Evolutionary conservation across 2,888 invertebrate species (phyloP).

Genomic region (Latheticus oryzae): DNA sequence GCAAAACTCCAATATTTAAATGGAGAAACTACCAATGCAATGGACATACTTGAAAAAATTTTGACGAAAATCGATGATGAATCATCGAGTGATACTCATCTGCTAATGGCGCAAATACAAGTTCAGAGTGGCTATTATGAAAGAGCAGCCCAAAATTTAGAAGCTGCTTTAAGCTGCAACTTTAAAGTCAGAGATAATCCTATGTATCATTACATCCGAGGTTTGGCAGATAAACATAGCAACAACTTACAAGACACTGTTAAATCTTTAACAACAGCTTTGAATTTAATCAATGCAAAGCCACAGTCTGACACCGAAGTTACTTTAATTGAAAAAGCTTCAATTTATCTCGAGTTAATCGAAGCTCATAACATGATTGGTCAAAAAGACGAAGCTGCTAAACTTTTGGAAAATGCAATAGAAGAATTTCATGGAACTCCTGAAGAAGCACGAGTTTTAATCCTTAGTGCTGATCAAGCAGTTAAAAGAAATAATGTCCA

Average conservation of each 20-base stretch:
- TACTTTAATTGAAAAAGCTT: slow-evolving; percentile 81
- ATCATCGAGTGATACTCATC: slow-evolving; percentile 83
- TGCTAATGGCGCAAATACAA: slow-evolving; percentile 88
- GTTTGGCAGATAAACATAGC: slow-evolving; percentile 82
- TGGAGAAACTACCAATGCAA: slow-evolving; percentile 81
- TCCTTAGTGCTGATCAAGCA: slow-evolving; percentile 88
- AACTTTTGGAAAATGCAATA: slow-evolving; percentile 81
- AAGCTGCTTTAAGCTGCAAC: slow-evolving; percentile 91
- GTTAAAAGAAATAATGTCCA: slow-evolving; percentile 84
- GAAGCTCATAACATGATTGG: slow-evolving; percentile 78
- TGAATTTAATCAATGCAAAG: slow-evolving; percentile 73
- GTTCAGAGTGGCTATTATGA: slow-evolving; percentile 77
- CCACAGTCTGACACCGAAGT: slow-evolving; percentile 55
- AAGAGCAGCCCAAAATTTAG: slow-evolving; percentile 86
- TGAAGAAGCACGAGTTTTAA: slow-evolving; percentile 82
- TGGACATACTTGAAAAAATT: slow-evolving; percentile 77
- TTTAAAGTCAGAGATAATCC: slow-evolving; percentile 93
- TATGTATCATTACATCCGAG: slow-evolving; percentile 88
- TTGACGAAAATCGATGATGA: slow-evolving; percentile 77
- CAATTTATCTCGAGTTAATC: slow-evolving; percentile 88
- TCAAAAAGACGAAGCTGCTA: slow-evolving; percentile 82
- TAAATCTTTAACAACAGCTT: slow-evolving; percentile 79
- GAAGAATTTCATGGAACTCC: slow-evolving; percentile 80
- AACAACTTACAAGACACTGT: slow-evolving; percentile 79
- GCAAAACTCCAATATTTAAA: slow-evolving; percentile 85